Percentiles rank a stretch among this genome's conserved stretches.
Evolutionary conservation across 2,888 invertebrate species (phyloP).

Genomic region (Diplolepis rosae): DNA sequence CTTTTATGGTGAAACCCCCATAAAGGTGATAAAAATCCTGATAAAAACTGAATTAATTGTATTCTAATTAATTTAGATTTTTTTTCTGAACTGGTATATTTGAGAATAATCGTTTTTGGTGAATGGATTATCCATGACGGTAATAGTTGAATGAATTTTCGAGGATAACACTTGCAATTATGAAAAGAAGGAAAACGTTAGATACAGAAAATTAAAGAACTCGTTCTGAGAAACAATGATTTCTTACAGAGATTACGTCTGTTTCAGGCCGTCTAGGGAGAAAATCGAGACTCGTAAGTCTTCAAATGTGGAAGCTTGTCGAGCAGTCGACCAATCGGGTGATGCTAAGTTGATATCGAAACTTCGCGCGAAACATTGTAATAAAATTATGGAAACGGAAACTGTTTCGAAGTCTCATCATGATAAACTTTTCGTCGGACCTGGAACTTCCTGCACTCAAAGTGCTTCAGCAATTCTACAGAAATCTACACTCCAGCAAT

Average conservation of each 20-base stretch:
- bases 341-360: slow-evolving; percentile 44
- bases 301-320: slow-evolving; percentile 24
- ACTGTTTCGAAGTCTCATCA: slow-evolving; percentile 10
- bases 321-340: slow-evolving; percentile 39
- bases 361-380: slow-evolving; percentile 41
- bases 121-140: too few relatives aligned
- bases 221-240: slow-evolving; percentile 20
- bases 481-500: slow-evolving; percentile 42
- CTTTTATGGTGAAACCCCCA: too few relatives aligned
- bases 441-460: slow-evolving; percentile 33
- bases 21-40: too few relatives aligned
- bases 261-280: slow-evolving; percentile 23
- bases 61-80: background rate
- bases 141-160: background rate
- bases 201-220: slow-evolving; percentile 16
- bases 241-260: slow-evolving; percentile 25
- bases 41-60: too few relatives aligned
- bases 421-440: slow-evolving; percentile 24
- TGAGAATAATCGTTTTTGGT: background rate
- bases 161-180: background rate
- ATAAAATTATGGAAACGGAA: slow-evolving; percentile 7
- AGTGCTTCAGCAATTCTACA: slow-evolving; percentile 55
- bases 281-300: slow-evolving; percentile 12
- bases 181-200: background rate
- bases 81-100: background rate